Evolutionary conservation across 2,888 invertebrate genomes (phyloP).

Genomic region (Andrena chrysosceles): DNA sequence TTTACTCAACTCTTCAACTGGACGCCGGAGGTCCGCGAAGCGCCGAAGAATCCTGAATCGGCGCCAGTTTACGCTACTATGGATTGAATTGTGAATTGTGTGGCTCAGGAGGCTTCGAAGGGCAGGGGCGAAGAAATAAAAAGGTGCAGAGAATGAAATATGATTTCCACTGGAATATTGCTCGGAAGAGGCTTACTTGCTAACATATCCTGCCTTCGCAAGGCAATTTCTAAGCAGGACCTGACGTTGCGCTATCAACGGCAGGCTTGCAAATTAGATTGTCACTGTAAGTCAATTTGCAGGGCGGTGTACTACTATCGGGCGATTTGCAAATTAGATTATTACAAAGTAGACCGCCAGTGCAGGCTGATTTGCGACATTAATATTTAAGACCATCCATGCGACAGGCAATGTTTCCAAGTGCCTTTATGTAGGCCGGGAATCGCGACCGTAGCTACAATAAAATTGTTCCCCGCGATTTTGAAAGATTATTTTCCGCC

Average conservation of each 20-base stretch:
- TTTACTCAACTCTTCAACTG: neutral
- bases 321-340: conserved; percentile 10
- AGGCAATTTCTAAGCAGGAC: conserved; percentile 15
- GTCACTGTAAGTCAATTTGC: neutral
- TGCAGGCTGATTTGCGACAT: neutral
- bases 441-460: neutral
- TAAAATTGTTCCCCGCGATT: no score
- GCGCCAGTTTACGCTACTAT: neutral
- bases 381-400: neutral
- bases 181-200: neutral
- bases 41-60: neutral
- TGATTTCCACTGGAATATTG: no score
- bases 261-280: neutral
- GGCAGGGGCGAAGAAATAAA: no score
- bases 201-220: neutral
- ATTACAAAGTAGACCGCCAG: neutral
- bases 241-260: neutral
- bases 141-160: no score
- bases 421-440: neutral
- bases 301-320: neutral
- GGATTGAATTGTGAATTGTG: neutral
- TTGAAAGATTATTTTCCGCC: no score
- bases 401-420: neutral
- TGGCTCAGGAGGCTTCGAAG: no score
- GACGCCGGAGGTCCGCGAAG: neutral